A percentile compares a stretch with the other conserved stretches of the same genome.
Evolutionary conservation across 2,888 invertebrate species (phyloP).

Genomic region (Sphaerophoria taeniata): DNA sequence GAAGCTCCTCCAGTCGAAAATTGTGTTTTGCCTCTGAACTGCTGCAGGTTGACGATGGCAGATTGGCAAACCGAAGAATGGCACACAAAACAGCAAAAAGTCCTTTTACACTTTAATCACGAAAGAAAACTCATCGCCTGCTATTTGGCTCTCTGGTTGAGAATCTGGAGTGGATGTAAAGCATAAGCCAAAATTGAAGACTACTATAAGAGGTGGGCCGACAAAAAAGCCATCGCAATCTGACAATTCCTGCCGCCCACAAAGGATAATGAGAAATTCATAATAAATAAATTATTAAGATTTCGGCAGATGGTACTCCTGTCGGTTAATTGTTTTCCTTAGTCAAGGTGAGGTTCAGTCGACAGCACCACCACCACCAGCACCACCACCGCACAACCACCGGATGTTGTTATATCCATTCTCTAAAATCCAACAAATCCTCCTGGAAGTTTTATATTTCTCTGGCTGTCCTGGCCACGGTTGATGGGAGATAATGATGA

Average conservation of each 20-base stretch:
- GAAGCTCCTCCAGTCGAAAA: conserved; percentile 32
- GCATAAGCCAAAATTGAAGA: neutral
- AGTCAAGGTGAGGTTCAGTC: conserved; percentile 36
- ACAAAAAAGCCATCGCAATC: conserved; percentile 34
- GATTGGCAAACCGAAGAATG: conserved; percentile 30
- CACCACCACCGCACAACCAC: conserved; percentile 19
- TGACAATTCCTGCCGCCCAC: conserved; percentile 56
- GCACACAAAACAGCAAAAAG: conserved; percentile 29
- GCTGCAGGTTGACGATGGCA: conserved; percentile 3
- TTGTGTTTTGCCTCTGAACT: neutral
- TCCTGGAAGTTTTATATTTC: conserved; percentile 56
- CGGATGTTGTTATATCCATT: neutral
- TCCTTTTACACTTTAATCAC: conserved; percentile 36
- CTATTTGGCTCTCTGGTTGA: neutral
- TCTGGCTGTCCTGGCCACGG: conserved; percentile 41
- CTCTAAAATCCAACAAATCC: neutral
- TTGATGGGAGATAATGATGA: conserved; percentile 70
- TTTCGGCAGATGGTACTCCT: conserved; percentile 73
- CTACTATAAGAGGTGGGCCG: neutral
- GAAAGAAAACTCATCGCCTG: conserved; percentile 33
- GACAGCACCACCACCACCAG: conserved; percentile 1
- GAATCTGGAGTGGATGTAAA: neutral
- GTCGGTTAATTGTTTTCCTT: conserved; percentile 72
- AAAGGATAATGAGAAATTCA: conserved; percentile 73
- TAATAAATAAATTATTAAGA: conserved; percentile 75